Conservation (phyloP, 2,113 vertebrate genomes). For the Sturnus vulgaris region DNA sequence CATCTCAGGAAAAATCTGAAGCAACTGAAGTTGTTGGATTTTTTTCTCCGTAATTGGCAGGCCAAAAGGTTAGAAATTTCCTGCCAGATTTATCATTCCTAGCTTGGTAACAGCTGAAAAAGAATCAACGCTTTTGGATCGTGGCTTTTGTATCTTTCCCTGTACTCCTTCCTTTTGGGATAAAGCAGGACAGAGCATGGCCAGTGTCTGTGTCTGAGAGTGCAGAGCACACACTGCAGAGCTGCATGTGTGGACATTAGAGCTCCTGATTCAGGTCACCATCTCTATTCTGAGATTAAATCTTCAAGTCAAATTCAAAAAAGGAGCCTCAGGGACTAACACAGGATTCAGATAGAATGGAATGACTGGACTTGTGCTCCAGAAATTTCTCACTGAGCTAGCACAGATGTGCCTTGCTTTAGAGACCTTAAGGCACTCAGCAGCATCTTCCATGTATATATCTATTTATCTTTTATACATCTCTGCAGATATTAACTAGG, state of each 20-base stretch:
- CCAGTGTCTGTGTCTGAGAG: background rate
- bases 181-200: accelerated
- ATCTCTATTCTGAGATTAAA: background rate
- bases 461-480: background rate
- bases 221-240: background rate
- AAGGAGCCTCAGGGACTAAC: background rate
- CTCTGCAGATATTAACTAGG: background rate
- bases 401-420: accelerated
- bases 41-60: background rate
- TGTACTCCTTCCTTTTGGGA: background rate
- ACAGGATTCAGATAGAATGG: background rate
- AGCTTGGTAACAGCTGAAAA: background rate
- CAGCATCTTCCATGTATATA: background rate
- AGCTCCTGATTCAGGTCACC: background rate
- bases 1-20: background rate
- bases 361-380: background rate
- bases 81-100: background rate
- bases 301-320: background rate
- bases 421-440: background rate
- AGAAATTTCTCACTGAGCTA: background rate
- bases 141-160: background rate
- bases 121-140: background rate
- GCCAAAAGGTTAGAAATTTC: background rate
- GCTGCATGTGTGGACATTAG: background rate
- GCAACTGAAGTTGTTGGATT: background rate